A percentile compares a stretch with the other conserved stretches of the same genome.
These are phyloP conservation scores for Channallabes apus DNA, from an alignment of 2,797 vertebrate genomes.

Conservation along the genomic window DNA sequence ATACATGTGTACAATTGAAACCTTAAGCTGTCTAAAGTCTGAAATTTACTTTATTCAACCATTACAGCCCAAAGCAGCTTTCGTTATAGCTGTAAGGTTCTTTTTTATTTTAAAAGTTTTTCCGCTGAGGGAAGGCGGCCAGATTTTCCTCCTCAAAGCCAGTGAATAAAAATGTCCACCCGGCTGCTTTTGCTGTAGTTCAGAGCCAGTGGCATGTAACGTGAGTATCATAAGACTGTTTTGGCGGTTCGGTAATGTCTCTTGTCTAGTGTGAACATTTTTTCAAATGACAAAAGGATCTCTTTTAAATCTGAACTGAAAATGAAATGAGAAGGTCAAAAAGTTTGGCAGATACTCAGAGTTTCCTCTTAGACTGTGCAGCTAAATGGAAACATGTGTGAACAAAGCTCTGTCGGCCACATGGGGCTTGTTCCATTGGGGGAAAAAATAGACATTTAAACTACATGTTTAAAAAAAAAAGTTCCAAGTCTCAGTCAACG, in stretches of 20 bases:
- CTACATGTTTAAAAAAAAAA: constrained; percentile 7
- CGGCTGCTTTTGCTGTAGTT: background rate
- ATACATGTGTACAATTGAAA: background rate
- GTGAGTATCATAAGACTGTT: background rate
- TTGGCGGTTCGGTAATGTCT: background rate
- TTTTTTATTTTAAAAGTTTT: constrained; percentile 20
- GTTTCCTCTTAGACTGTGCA: constrained; percentile 56
- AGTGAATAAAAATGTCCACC: constrained; percentile 6
- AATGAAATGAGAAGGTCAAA: constrained; percentile 43
- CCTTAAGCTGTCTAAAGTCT: background rate
- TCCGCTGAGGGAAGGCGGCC: constrained; percentile 38
- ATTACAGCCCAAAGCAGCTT: constrained; percentile 11
- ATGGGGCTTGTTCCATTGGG: constrained; percentile 32
- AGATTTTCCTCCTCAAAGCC: constrained; percentile 36
- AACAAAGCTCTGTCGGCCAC: constrained; percentile 44
- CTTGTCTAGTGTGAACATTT: background rate
- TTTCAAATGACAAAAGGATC: background rate
- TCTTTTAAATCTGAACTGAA: constrained; percentile 19
- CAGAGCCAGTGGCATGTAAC: background rate
- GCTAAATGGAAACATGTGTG: constrained; percentile 62
- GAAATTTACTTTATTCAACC: background rate
- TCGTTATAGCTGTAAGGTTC: constrained; percentile 11
- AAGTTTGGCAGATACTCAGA: constrained; percentile 51
- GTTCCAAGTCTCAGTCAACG: background rate
- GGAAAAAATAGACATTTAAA: constrained; percentile 20